Percentiles rank a stretch among this genome's conserved stretches.
Conservation (phyloP, 2,113 vertebrate genomes). For the Carassius gibelio region DNA sequence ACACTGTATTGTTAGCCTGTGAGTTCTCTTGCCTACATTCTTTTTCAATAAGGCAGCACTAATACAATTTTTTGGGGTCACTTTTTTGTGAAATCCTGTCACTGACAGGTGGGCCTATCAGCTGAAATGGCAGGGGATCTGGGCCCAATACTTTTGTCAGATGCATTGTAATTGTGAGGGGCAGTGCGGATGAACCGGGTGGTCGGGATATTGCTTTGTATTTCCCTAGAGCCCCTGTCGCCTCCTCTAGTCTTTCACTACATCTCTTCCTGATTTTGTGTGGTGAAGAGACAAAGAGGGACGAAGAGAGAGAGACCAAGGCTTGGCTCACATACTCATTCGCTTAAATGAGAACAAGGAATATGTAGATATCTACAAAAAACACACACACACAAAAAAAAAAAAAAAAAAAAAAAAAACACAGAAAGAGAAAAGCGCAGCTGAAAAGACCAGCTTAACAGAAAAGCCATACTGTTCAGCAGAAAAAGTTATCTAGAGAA, state of each 20-base stretch:
- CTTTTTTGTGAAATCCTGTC: conserved; percentile 62
- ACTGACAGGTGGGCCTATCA: conserved; percentile 51
- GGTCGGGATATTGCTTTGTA: conserved; percentile 76
- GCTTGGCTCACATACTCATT: conserved; percentile 18
- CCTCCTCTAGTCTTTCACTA: conserved; percentile 57
- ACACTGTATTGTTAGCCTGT: conserved; percentile 45
- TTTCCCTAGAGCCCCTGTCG: conserved; percentile 71
- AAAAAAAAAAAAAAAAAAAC: background rate
- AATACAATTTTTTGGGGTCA: conserved; percentile 65
- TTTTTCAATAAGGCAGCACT: conserved; percentile 65
- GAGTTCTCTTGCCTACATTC: conserved; percentile 49
- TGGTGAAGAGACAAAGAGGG: background rate
- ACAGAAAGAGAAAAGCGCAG: background rate
- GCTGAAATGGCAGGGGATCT: conserved; percentile 67
- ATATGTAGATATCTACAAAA: background rate
- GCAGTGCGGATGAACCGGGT: conserved; percentile 62
- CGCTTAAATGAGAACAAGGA: background rate
- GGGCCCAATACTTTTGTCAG: conserved; percentile 75
- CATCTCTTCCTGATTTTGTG: conserved; percentile 34
- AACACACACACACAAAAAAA: too few relatives aligned
- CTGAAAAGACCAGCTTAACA: background rate
- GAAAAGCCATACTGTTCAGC: background rate
- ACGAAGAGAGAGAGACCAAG: background rate
- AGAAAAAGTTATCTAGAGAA: background rate
- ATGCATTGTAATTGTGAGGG: conserved; percentile 75